phyloP scores from a whole-genome alignment of 1,140 invertebrate genomes.

The Drosophila kurseongensis region DNA sequence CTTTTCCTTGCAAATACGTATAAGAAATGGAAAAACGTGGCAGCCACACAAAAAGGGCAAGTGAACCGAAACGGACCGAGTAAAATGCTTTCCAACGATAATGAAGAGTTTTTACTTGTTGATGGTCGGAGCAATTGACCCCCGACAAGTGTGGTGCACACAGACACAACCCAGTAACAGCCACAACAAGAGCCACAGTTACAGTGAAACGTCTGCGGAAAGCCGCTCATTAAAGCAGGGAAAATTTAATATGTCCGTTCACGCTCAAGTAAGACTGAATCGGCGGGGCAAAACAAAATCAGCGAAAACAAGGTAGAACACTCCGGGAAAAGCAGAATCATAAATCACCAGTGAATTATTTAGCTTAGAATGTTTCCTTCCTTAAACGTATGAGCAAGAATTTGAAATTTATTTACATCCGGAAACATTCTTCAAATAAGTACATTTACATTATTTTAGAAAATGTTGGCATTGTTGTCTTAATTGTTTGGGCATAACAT shows the following conservation, averaged over 20 bases:
- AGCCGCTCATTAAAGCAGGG: constrained; percentile 77
- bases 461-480: no score
- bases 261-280: constrained; percentile 82
- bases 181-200: constrained; percentile 2
- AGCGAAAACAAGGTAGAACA: constrained; percentile 61
- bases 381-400: background rate
- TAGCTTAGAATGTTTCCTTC: background rate
- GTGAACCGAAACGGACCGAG: constrained; percentile 68
- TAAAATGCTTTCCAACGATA: constrained; percentile 55
- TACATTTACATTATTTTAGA: no score
- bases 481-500: no score
- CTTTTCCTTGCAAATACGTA: constrained; percentile 33
- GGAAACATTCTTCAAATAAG: no score
- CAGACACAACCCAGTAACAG: constrained; percentile 43
- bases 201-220: constrained; percentile 29
- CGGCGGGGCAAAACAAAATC: constrained; percentile 63
- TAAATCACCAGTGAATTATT: background rate
- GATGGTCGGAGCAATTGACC: constrained; percentile 54
- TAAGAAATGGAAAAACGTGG: constrained; percentile 59
- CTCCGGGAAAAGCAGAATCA: constrained; percentile 12
- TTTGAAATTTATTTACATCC: background rate
- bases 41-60: constrained; percentile 50
- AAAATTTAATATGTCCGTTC: constrained; percentile 75
- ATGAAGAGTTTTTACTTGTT: constrained; percentile 80
- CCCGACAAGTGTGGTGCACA: constrained; percentile 52